Percentiles rank a stretch among this genome's conserved stretches.
Evolutionary conservation across 2,797 vertebrate species (phyloP).

Genomic region (Tokudaia muenninki): DNA sequence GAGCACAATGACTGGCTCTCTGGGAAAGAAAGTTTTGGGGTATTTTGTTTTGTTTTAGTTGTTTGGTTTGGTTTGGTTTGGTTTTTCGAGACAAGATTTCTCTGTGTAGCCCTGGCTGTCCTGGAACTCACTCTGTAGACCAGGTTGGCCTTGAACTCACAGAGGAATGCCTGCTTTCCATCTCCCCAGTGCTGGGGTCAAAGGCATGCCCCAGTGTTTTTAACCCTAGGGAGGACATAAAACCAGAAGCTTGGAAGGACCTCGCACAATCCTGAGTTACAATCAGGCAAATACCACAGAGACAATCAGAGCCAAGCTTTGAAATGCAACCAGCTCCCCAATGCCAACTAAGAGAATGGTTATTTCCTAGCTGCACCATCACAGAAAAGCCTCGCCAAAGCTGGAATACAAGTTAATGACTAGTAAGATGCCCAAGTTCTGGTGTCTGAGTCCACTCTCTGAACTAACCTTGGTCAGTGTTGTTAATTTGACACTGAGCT

Average conservation of each 20-base stretch:
- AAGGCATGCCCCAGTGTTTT: neutral
- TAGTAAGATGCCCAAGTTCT: neutral
- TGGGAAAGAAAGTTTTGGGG: neutral
- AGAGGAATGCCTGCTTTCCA: neutral
- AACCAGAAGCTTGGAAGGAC: neutral
- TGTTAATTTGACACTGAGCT: neutral
- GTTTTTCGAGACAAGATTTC: neutral
- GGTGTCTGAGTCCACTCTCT: neutral
- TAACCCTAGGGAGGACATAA: conserved; percentile 23
- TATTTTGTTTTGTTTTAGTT: neutral
- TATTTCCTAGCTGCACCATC: neutral
- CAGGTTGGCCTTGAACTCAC: neutral
- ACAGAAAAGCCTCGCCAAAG: conserved; percentile 14
- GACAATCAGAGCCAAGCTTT: conserved; percentile 22
- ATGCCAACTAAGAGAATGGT: neutral
- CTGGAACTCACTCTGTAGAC: neutral
- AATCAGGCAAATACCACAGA: conserved; percentile 28
- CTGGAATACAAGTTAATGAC: neutral
- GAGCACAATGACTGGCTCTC: neutral
- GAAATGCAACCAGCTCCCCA: conserved; percentile 5
- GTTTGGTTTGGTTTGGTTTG: neutral
- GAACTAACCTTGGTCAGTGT: neutral
- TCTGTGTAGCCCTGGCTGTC: neutral
- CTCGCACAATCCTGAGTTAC: neutral
- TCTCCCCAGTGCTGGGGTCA: neutral